Evolutionary conservation across 2,888 invertebrate genomes (phyloP).

Genomic region (Herminia tarsipennalis): DNA sequence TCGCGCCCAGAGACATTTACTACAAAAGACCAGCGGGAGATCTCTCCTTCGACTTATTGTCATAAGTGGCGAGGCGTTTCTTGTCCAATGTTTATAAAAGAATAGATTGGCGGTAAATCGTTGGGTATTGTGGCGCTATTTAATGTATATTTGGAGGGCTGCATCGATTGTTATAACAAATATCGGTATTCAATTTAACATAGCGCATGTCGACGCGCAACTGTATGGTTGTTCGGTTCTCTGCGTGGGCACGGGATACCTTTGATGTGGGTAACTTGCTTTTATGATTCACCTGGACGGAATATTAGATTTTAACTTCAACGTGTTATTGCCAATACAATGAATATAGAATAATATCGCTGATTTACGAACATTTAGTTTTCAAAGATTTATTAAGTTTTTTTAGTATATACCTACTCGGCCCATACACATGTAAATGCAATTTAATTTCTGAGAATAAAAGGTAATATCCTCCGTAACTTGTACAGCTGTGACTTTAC

Average conservation of each 20-base stretch:
- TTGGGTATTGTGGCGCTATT: constrained; percentile 78
- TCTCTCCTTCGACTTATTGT: constrained; percentile 80
- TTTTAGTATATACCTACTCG: too few species aligned
- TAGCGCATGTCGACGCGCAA: constrained; percentile 75
- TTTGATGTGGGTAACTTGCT: constrained; percentile 71
- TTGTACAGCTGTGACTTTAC: neutral
- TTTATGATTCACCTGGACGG: constrained; percentile 57
- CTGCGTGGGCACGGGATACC: constrained; percentile 62
- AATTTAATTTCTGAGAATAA: constrained; percentile 43
- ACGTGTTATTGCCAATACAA: too few species aligned
- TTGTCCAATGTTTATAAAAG: constrained; percentile 74
- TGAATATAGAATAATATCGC: too few species aligned
- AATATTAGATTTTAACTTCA: constrained; percentile 47
- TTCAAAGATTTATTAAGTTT: too few species aligned
- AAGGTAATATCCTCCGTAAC: constrained; percentile 32
- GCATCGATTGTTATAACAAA: constrained; percentile 62
- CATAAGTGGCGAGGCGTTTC: constrained; percentile 81
- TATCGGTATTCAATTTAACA: constrained; percentile 77
- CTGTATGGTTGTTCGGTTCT: constrained; percentile 64
- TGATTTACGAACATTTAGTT: too few species aligned
- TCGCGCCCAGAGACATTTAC: constrained; percentile 68
- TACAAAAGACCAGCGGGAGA: constrained; percentile 82
- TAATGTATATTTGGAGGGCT: constrained; percentile 76
- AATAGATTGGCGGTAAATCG: constrained; percentile 85
- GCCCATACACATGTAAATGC: too few species aligned